Evolutionary conservation across 1,140 invertebrate species (phyloP), one percentile per base, ranked within the genome.

Genomic region (Ooceraea biroi): DNA sequence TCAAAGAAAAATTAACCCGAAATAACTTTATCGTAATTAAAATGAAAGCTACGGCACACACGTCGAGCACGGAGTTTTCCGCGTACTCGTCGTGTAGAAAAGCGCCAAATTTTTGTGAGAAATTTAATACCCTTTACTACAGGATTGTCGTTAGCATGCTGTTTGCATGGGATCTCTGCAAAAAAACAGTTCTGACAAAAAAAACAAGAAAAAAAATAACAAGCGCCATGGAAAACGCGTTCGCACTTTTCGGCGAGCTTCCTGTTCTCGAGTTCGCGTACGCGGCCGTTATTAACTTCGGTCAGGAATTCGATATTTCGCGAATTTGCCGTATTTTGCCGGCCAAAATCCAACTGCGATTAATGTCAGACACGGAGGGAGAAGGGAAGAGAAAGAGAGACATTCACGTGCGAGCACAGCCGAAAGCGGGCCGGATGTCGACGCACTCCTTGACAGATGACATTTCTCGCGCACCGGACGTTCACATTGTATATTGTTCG

Each of bases 391-490:
- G 36, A 36, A 7, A 36, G 36, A 36, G 36, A 36, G 36, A 71
- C 17, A 57, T 46, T 30, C 48, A 55, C 12, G 30, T 46, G 48
- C 61, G 46, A 76, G 48, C 41, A 14, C 72, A n/a, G 36, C 36
- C 44, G n/a, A 17, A 50, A 74, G 61, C 55, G 65, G 44, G 76
- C 36, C 3, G 10, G 41, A 22, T 30, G 46, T 58, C 25, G 65
- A 71, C 25, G n/a, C 14, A 19, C 17, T 80, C 22, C 65, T 58
- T 80, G 76, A 80, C 65, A 71, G 76, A 80, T 80, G 76, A 80
- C 76, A 80, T 8, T 55, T 22, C n/a, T n/a, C 27, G 63, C 63
- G 12, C 17, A 65, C 50, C 50, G 22, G 25, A 50, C 65, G 14
- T 69, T 57, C 65, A 57, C 46, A 57, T 57, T 55, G 76, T 69